phyloP scores from a whole-genome alignment of 2,113 vertebrate species.

The Erpornis zantholeuca region DNA sequence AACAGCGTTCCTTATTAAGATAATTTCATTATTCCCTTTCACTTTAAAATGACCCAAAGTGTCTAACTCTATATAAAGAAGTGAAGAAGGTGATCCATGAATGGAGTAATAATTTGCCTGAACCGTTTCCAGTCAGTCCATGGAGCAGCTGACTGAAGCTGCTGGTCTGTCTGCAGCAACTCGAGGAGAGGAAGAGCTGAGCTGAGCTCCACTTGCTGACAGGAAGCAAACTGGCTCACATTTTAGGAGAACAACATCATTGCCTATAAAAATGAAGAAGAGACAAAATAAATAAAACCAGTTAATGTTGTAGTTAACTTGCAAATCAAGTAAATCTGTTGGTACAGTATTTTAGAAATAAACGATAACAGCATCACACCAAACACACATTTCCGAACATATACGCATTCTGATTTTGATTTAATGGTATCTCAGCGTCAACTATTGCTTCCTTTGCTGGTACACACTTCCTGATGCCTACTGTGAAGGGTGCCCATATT shows the following conservation, averaged over 20 bases:
- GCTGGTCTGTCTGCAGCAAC: conserved; percentile 52
- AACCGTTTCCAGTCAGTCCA: not conserved
- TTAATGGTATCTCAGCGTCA: conserved; percentile 80
- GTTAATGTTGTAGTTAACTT: conserved; percentile 84
- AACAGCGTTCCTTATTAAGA: not conserved
- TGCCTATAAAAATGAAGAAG: conserved; percentile 79
- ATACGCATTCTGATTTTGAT: conserved; percentile 74
- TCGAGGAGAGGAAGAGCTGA: conserved; percentile 71
- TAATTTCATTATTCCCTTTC: conserved; percentile 4
- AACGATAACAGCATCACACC: conserved; percentile 79
- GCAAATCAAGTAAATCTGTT: conserved; percentile 84
- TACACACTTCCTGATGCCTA: conserved; percentile 82
- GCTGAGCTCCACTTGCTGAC: conserved; percentile 77
- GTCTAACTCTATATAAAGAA: not conserved
- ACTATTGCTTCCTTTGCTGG: conserved; percentile 79
- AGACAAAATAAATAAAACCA: conserved; percentile 81
- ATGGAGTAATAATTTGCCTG: not conserved
- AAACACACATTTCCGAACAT: conserved; percentile 79
- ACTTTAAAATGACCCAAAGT: not conserved
- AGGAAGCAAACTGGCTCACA: conserved; percentile 82
- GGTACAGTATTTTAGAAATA: conserved; percentile 83
- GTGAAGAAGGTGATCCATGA: not conserved
- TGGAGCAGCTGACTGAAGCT: conserved; percentile 30
- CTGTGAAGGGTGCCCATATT: conserved; percentile 83
- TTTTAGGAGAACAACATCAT: conserved; percentile 79